A percentile compares a stretch with the other conserved stretches of the same genome.
phyloP scores from a whole-genome alignment of 2,888 invertebrate genomes.

The Hemithea aestivaria region DNA sequence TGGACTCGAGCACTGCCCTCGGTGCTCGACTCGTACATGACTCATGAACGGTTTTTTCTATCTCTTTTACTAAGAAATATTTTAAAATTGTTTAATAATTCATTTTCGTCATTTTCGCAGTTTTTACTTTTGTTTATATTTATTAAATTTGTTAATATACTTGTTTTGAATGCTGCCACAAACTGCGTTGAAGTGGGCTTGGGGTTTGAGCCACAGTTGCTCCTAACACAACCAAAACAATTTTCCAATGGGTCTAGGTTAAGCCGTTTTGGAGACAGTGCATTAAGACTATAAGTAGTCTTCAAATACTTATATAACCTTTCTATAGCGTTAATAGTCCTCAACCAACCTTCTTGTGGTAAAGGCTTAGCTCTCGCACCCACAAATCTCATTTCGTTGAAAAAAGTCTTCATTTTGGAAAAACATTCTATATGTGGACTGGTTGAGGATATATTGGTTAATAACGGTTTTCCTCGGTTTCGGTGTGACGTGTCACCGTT shows the following conservation, averaged over 20 bases:
- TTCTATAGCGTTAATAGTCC: constrained; percentile 1
- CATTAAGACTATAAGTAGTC: not conserved
- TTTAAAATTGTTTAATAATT: too few relatives aligned
- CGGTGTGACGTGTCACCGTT: not conserved
- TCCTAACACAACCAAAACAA: constrained; percentile 10
- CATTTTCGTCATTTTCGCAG: not conserved
- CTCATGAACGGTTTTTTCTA: too few relatives aligned
- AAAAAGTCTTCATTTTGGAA: not conserved
- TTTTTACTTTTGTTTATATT: constrained; percentile 11
- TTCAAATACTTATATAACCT: constrained; percentile 2
- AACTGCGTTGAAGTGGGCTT: constrained; percentile 10
- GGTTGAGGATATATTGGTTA: not conserved
- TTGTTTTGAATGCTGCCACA: constrained; percentile 5
- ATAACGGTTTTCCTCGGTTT: not conserved
- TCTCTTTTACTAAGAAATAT: too few relatives aligned
- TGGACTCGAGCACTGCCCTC: too few relatives aligned
- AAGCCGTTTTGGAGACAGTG: not conserved
- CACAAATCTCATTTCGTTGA: not conserved
- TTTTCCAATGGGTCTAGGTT: constrained; percentile 1
- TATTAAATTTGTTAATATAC: constrained; percentile 9
- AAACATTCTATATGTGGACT: too few relatives aligned
- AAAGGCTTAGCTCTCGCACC: not conserved
- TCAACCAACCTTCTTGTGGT: not conserved
- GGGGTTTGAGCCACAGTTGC: constrained; percentile 11
- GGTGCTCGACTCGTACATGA: too few relatives aligned